These are phyloP conservation scores for Petrocephalus zakoni DNA, from an alignment of 2,113 vertebrate species.

Conservation along the genomic window DNA sequence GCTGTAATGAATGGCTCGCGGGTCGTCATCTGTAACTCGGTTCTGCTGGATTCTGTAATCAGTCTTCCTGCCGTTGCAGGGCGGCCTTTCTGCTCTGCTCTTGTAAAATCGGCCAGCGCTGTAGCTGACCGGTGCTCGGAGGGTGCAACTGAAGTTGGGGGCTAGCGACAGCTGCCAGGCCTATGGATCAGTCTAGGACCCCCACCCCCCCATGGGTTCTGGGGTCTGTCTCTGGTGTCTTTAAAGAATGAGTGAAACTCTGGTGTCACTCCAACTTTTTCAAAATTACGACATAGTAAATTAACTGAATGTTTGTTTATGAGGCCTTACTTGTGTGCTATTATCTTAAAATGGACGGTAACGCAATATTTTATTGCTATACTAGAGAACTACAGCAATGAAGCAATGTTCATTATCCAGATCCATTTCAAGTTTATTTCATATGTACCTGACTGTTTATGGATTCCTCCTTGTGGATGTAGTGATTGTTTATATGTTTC, in stretches of 20 bases:
- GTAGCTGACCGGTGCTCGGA: background rate
- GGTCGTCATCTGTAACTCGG: constrained; percentile 1
- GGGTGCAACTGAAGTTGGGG: background rate
- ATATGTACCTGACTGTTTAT: background rate
- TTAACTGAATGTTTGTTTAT: background rate
- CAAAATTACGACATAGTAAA: background rate
- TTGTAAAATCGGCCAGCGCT: background rate
- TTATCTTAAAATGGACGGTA: background rate
- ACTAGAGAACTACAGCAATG: background rate
- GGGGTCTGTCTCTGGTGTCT: background rate
- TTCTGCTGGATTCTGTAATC: constrained; percentile 1
- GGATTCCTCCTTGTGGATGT: background rate
- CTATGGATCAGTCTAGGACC: background rate
- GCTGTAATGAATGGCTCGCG: background rate
- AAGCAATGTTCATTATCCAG: background rate
- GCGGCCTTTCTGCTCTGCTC: background rate
- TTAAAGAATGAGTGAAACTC: background rate
- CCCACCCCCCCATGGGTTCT: background rate
- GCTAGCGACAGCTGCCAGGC: constrained; percentile 9
- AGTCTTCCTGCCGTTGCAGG: background rate
- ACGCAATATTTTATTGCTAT: background rate
- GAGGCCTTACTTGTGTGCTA: background rate
- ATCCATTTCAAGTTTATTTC: background rate
- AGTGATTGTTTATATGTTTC: background rate
- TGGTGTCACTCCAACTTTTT: background rate